Conservation (phyloP, 1,140 invertebrate species). For the Drosophila kurseongensis region DNA sequence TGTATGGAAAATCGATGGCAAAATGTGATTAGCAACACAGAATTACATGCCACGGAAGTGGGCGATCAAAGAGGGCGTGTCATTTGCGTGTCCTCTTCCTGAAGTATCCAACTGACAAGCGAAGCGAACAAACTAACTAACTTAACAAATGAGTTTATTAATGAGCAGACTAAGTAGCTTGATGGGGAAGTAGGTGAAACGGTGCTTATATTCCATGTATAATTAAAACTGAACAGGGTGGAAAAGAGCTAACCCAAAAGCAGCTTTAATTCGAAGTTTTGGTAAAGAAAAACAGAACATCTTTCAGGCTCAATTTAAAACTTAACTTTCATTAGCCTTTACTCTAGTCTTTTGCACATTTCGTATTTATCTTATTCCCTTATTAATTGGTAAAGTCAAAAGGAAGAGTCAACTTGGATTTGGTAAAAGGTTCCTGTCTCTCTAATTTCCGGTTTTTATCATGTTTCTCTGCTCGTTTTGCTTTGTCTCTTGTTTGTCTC, state of each 20-base stretch:
- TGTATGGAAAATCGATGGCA: constrained; percentile 64
- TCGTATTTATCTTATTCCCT: constrained; percentile 2
- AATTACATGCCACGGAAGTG: constrained; percentile 26
- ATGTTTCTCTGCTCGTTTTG: background rate
- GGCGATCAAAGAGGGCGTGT: constrained; percentile 20
- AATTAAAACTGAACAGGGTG: background rate
- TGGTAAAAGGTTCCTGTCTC: constrained; percentile 2
- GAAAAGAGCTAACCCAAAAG: background rate
- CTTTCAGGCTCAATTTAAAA: too few species aligned
- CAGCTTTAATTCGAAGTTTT: too few species aligned
- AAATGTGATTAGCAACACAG: constrained; percentile 68
- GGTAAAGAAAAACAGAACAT: too few species aligned
- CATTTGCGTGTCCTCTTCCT: constrained; percentile 45
- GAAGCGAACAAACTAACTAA: constrained; percentile 41
- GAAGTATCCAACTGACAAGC: constrained; percentile 17
- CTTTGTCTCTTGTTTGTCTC: constrained; percentile 14
- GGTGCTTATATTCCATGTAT: background rate
- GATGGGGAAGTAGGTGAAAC: background rate
- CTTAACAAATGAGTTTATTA: constrained; percentile 79
- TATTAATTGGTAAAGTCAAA: background rate
- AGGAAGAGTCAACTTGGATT: constrained; percentile 7
- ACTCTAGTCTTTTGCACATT: background rate
- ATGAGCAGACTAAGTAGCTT: constrained; percentile 63
- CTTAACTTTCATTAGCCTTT: background rate
- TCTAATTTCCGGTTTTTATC: constrained; percentile 17